phyloP scores from a whole-genome alignment of 2,113 vertebrate genomes.

The Gobio gobio region DNA sequence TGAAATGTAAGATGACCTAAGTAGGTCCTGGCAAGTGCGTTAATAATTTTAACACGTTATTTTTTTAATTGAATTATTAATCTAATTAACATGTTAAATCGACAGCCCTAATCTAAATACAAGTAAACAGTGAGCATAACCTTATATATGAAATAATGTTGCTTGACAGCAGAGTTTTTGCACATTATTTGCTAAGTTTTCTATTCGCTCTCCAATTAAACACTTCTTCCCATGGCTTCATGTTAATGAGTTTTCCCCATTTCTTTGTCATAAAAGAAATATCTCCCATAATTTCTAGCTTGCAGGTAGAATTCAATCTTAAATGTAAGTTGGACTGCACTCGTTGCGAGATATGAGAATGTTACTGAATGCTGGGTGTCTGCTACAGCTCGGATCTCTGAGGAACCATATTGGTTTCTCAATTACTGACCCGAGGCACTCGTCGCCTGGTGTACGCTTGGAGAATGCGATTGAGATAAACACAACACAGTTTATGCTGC shows the following conservation, averaged over 20 bases:
- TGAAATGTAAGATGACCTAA: too few species aligned
- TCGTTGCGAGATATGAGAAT: conserved; percentile 4
- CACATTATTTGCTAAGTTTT: neutral
- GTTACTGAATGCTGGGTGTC: neutral
- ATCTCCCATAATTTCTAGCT: neutral
- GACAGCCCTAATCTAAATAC: neutral
- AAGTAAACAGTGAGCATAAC: neutral
- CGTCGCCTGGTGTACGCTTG: conserved; percentile 7
- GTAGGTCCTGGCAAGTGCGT: too few species aligned
- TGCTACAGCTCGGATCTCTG: conserved; percentile 32
- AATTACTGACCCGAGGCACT: conserved; percentile 40
- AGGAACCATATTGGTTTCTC: conserved; percentile 41
- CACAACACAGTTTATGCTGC: conserved; percentile 32
- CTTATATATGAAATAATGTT: neutral
- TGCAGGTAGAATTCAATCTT: conserved; percentile 13
- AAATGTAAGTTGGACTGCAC: neutral
- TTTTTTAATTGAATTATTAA: too few species aligned
- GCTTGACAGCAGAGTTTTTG: neutral
- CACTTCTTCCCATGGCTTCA: conserved; percentile 2
- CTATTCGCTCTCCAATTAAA: neutral
- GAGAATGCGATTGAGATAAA: conserved; percentile 40
- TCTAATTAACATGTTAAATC: too few species aligned
- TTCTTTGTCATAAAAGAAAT: conserved; percentile 19
- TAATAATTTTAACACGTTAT: too few species aligned
- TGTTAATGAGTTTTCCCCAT: neutral